A percentile compares a stretch with the other conserved stretches of the same genome.
phyloP scores from a whole-genome alignment of 2,113 vertebrate species.

The human region DNA sequence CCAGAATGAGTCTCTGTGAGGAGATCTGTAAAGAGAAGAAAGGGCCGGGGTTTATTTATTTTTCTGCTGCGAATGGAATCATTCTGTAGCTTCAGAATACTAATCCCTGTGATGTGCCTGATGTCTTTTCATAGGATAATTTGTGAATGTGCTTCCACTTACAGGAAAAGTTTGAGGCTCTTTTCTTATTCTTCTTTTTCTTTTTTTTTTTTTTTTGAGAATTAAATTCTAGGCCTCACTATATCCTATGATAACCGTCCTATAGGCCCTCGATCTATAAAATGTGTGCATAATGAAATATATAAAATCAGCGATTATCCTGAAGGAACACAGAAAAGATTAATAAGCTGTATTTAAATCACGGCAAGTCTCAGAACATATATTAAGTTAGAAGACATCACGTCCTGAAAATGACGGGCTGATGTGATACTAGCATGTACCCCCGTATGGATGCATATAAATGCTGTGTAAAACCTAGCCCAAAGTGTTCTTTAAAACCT shows the following conservation, averaged over 20 bases:
- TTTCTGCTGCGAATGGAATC: neutral
- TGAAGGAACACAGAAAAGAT: neutral
- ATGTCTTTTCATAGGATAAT: neutral
- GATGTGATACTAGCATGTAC: neutral
- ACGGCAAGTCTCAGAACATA: neutral
- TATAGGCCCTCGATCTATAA: neutral
- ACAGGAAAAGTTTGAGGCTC: neutral
- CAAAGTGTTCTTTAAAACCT: neutral
- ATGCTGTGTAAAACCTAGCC: neutral
- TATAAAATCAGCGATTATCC: neutral
- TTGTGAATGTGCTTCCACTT: neutral
- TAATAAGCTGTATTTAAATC: neutral
- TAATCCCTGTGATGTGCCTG: neutral
- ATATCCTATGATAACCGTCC: neutral
- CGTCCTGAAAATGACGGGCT: neutral
- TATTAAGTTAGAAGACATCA: neutral
- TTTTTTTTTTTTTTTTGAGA: neutral
- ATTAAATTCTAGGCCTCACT: neutral
- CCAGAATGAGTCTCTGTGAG: conserved; percentile 37
- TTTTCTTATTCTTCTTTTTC: neutral
- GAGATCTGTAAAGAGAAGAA: conserved; percentile 13
- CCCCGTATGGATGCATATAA: neutral
- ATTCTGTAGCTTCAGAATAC: neutral
- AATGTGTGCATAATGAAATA: neutral
- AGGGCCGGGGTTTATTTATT: neutral